A percentile compares a stretch with the other conserved stretches of the same genome.
Evolutionary conservation across 2,888 invertebrate species (phyloP).

Genomic region (Melanophora roralis): DNA sequence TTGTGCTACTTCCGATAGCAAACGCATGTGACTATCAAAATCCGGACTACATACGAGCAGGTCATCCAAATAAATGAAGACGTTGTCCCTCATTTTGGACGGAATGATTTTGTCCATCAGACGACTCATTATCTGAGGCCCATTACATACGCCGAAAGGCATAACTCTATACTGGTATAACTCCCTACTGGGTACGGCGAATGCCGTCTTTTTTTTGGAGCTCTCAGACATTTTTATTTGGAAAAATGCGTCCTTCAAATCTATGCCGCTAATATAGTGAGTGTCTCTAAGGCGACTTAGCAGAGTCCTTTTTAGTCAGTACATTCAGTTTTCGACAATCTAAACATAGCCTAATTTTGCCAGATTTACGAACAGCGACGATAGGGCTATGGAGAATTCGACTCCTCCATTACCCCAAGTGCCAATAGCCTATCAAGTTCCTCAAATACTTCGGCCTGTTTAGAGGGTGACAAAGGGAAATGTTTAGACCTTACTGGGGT

Average conservation of each 20-base stretch:
- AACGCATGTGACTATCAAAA: no score
- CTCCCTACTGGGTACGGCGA: background rate
- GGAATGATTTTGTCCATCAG: background rate
- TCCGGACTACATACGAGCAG: no score
- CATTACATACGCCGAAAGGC: background rate
- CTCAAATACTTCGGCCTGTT: constrained; percentile 4
- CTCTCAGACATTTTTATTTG: background rate
- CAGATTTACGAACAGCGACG: background rate
- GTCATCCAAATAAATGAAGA: no score
- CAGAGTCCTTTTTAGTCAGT: background rate
- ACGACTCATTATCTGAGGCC: background rate
- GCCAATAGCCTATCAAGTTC: constrained; percentile 42
- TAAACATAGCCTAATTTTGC: background rate
- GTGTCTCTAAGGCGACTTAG: background rate
- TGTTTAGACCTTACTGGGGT: constrained; percentile 38
- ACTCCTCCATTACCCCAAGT: constrained; percentile 46
- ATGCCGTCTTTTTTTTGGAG: background rate
- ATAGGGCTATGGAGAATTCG: constrained; percentile 5
- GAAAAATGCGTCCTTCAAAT: background rate
- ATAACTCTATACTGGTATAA: constrained; percentile 8
- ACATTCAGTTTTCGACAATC: background rate
- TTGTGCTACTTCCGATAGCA: no score
- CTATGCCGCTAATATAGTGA: background rate
- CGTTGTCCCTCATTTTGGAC: no score
- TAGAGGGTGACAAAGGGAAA: constrained; percentile 47